phyloP scores from a whole-genome alignment of 2,113 vertebrate genomes.

The Aspidoscelis tigris region DNA sequence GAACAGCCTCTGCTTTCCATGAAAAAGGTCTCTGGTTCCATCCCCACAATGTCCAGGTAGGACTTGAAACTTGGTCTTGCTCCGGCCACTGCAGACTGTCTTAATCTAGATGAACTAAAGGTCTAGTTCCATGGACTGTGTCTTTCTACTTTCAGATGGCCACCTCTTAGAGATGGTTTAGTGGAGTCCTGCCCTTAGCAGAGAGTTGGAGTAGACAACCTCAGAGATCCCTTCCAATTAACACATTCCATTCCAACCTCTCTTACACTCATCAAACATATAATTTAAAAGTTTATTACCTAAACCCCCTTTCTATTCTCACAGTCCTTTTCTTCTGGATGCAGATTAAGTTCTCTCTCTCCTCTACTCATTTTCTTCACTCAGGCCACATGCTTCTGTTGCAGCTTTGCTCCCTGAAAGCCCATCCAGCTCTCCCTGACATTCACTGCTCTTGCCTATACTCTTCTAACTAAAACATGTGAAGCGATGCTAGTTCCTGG shows the following conservation, averaged over 20 bases:
- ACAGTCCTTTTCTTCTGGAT: not conserved
- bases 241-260: not conserved
- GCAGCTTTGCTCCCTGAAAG: not conserved
- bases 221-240: too few relatives aligned
- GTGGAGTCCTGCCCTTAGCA: too few relatives aligned
- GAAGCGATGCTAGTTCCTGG: not conserved
- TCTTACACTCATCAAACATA: not conserved
- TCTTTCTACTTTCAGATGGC: too few relatives aligned
- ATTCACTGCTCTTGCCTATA: too few relatives aligned
- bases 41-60: not conserved
- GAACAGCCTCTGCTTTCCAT: not conserved
- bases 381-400: not conserved
- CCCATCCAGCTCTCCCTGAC: not conserved
- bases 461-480: too few relatives aligned
- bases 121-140: not conserved
- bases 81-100: too few relatives aligned
- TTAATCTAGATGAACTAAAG: not conserved
- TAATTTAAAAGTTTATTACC: not conserved
- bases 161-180: too few relatives aligned
- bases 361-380: not conserved
- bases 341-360: not conserved
- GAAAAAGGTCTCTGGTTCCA: too few relatives aligned
- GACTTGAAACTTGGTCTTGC: not conserved
- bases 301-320: not conserved
- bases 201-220: too few relatives aligned